A percentile compares a stretch with the other conserved stretches of the same genome.
Evolutionary conservation across 2,888 invertebrate species (phyloP).

Genomic region (Pachycephus smyrnensis): DNA sequence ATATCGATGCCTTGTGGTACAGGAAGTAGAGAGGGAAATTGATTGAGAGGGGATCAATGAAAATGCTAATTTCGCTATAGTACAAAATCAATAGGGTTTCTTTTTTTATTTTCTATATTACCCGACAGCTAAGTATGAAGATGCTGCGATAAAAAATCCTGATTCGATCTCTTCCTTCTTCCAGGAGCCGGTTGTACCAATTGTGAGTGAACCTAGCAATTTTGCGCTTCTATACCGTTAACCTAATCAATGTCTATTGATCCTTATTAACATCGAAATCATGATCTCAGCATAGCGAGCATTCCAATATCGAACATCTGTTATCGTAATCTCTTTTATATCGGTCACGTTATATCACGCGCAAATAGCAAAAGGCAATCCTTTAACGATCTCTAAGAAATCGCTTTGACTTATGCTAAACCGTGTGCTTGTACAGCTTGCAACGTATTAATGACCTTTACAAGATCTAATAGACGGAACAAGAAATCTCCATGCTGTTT

Average conservation of each 20-base stretch:
- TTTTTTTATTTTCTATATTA: neutral
- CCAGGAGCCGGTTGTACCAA: neutral
- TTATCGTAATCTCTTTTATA: conserved; percentile 52
- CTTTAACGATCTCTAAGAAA: neutral
- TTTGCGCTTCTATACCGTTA: conserved; percentile 55
- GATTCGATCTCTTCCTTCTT: neutral
- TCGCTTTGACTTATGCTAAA: too few relatives aligned
- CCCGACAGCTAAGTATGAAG: neutral
- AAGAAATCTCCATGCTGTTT: too few relatives aligned
- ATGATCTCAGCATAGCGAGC: conserved; percentile 53
- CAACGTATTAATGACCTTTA: too few relatives aligned
- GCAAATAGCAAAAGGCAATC: conserved; percentile 14
- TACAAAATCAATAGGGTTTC: neutral
- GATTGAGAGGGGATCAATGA: neutral
- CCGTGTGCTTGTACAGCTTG: too few relatives aligned
- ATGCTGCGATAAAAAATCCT: neutral
- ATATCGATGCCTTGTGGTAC: neutral
- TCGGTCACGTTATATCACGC: conserved; percentile 42
- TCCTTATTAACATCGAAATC: conserved; percentile 53
- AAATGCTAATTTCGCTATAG: neutral
- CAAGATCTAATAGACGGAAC: too few relatives aligned
- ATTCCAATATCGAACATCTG: conserved; percentile 56
- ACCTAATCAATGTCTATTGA: conserved; percentile 58
- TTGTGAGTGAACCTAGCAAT: conserved; percentile 38
- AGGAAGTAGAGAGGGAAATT: neutral